phyloP scores from a whole-genome alignment of 2,797 vertebrate species.

The Enteromius argenteus region DNA sequence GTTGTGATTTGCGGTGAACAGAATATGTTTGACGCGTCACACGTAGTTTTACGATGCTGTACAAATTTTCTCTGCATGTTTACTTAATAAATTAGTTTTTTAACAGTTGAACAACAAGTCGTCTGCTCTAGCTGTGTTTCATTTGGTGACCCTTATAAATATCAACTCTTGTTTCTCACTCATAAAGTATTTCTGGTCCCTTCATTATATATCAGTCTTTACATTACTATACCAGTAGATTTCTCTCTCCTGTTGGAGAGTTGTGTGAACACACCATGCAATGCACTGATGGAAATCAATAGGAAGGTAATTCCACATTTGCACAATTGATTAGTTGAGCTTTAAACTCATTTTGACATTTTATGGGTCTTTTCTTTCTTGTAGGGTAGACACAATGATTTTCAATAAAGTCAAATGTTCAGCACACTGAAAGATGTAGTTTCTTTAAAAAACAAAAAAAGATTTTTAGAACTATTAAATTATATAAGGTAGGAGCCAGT shows the following conservation, averaged over 20 bases:
- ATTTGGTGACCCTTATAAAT: background rate
- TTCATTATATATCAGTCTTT: constrained; percentile 10
- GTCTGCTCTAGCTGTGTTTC: background rate
- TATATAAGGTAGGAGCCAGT: background rate
- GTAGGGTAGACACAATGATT: constrained; percentile 48
- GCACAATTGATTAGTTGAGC: constrained; percentile 56
- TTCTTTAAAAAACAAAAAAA: no score
- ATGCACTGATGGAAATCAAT: constrained; percentile 36
- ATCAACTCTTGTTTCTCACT: background rate
- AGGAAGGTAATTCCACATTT: constrained; percentile 52
- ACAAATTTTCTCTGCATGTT: background rate
- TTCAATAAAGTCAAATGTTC: constrained; percentile 49
- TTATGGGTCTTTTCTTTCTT: constrained; percentile 46
- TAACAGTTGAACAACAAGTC: background rate
- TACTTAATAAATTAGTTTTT: background rate
- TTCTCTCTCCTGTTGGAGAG: constrained; percentile 1
- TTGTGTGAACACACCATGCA: constrained; percentile 22
- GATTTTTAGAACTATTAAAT: constrained; percentile 12
- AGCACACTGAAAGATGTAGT: constrained; percentile 1
- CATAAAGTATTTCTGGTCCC: background rate
- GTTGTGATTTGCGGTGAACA: background rate
- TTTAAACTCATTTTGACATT: constrained; percentile 44
- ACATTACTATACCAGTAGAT: constrained; percentile 25
- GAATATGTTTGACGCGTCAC: background rate
- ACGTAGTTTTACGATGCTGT: background rate